These are phyloP conservation scores for Argopecten irradians DNA, from an alignment of 1,140 invertebrate genomes.

Conservation along the genomic window DNA sequence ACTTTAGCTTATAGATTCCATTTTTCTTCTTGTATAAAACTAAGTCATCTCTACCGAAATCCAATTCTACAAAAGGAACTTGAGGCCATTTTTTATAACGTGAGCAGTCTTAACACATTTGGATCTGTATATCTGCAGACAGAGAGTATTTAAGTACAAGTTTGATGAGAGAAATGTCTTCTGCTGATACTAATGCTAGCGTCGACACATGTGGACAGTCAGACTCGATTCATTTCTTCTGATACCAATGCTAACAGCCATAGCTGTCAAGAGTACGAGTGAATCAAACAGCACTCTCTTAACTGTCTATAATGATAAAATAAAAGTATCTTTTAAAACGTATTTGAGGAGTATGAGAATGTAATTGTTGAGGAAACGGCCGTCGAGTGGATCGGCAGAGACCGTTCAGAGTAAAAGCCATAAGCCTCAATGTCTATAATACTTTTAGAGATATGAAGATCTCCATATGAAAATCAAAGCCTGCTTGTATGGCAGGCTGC, in stretches of 20 bases:
- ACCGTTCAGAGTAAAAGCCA: neutral
- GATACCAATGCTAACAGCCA: neutral
- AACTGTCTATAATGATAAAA: conserved; percentile 1
- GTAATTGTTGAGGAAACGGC: neutral
- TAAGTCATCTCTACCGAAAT: neutral
- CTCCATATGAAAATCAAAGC: neutral
- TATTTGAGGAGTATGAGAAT: conserved; percentile 11
- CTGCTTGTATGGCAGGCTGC: neutral
- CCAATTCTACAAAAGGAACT: neutral
- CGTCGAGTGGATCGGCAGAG: neutral
- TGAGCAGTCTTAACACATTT: neutral
- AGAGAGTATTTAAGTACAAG: neutral
- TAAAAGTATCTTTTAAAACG: neutral
- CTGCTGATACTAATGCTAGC: neutral
- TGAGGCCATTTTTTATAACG: neutral
- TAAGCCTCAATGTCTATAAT: neutral
- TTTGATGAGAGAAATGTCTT: neutral
- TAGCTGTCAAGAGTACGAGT: neutral
- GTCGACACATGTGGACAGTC: neutral
- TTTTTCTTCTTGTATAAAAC: neutral
- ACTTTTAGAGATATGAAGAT: neutral
- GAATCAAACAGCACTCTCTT: neutral
- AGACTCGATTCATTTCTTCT: neutral
- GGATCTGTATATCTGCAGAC: neutral
- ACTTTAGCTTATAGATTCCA: neutral